A percentile compares a stretch with the other conserved stretches of the same genome.
Evolutionary conservation across 2,797 vertebrate genomes (phyloP).

Genomic region (Aphelocoma californica): DNA sequence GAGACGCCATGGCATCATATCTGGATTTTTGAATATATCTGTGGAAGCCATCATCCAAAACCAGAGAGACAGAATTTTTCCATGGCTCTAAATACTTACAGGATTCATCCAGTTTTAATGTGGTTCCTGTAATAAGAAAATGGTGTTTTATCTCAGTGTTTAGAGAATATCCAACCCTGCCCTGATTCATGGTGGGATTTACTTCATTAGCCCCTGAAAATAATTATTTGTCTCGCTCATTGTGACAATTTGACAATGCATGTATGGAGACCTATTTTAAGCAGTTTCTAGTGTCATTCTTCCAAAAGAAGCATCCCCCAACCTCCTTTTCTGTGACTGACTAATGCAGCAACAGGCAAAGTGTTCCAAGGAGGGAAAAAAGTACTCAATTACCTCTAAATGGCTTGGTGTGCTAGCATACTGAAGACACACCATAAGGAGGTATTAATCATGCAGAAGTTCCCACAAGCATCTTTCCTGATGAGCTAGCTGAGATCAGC

Average conservation of each 20-base stretch:
- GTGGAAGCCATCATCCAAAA: not conserved
- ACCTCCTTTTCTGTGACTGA: not conserved
- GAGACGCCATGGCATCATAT: not conserved
- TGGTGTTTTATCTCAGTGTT: not conserved
- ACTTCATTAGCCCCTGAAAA: not conserved
- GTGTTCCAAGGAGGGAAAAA: not conserved
- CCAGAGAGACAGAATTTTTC: not conserved
- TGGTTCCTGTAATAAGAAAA: not conserved
- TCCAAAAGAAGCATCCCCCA: not conserved
- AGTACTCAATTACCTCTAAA: not conserved
- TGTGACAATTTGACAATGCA: not conserved
- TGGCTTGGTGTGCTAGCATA: not conserved
- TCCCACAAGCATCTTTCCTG: not conserved
- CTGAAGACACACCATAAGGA: not conserved
- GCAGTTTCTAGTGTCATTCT: not conserved
- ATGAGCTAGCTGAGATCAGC: not conserved
- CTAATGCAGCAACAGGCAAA: not conserved
- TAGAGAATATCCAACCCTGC: not conserved
- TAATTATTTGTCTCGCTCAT: not conserved
- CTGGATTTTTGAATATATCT: not conserved
- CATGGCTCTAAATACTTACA: not conserved
- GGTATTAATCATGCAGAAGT: not conserved
- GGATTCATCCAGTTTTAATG: not conserved
- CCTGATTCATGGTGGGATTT: not conserved
- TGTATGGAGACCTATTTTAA: not conserved